phyloP scores from a whole-genome alignment of 2,888 invertebrate genomes.

The Melipona beecheii region DNA sequence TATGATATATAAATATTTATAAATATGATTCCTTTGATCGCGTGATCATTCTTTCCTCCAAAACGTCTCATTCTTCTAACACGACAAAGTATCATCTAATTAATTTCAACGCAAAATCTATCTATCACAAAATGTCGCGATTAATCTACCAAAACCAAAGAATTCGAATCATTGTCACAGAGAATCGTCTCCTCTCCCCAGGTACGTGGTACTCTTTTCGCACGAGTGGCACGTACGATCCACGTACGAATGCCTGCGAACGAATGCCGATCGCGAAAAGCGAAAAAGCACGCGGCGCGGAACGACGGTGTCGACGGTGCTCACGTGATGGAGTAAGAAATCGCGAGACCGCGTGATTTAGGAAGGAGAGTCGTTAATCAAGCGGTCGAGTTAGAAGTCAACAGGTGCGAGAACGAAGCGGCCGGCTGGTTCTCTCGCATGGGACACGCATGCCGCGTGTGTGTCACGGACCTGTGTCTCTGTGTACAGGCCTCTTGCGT shows the following conservation, averaged over 20 bases:
- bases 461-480: constrained; percentile 48
- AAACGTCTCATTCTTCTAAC: too few relatives aligned
- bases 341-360: constrained; percentile 71
- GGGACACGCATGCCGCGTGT: constrained; percentile 67
- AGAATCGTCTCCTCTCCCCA: too few relatives aligned
- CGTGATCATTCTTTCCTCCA: too few relatives aligned
- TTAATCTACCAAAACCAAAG: background rate
- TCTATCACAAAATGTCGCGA: too few relatives aligned
- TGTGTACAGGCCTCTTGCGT: background rate
- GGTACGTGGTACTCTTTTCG: too few relatives aligned
- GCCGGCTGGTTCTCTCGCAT: constrained; percentile 59
- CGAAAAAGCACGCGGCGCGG: constrained; percentile 49
- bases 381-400: constrained; percentile 73
- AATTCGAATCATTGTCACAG: too few relatives aligned
- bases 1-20: too few relatives aligned
- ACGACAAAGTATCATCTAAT: too few relatives aligned
- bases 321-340: constrained; percentile 62
- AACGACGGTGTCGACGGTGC: constrained; percentile 15
- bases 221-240: background rate
- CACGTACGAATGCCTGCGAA: background rate
- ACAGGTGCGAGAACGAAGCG: constrained; percentile 72
- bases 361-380: constrained; percentile 76
- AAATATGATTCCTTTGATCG: too few relatives aligned
- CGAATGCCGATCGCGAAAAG: background rate
- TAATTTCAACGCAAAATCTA: too few relatives aligned